A percentile compares a stretch with the other conserved stretches of the same genome.
Evolutionary conservation across 2,113 vertebrate genomes (phyloP).

Genomic region (Lagopus leucura): DNA sequence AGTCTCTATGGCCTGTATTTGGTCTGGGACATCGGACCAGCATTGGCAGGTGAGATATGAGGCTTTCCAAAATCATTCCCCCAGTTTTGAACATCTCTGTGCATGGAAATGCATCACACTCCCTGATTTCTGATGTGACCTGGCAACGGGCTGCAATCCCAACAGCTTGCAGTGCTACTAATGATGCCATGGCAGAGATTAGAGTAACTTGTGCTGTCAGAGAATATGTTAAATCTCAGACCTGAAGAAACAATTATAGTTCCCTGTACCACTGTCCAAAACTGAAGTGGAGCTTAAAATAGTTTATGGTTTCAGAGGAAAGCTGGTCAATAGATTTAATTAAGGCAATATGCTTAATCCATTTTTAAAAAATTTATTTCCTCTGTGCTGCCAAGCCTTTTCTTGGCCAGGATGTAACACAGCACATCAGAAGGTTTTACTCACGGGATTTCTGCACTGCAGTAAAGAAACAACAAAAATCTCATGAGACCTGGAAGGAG

Average conservation of each 20-base stretch:
- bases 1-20: neutral
- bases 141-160: neutral
- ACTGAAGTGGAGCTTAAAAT: neutral
- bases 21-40: neutral
- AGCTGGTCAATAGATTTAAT: conserved; percentile 37
- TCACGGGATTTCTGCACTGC: neutral
- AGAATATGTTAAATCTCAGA: neutral
- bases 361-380: neutral
- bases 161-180: neutral
- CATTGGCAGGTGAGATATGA: neutral
- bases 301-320: conserved; percentile 19
- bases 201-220: neutral
- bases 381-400: conserved; percentile 3
- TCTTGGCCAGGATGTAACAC: neutral
- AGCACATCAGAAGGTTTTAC: conserved; percentile 11
- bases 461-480: neutral
- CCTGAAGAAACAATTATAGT: neutral
- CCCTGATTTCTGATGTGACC: neutral
- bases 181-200: neutral
- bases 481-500: neutral
- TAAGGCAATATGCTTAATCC: conserved; percentile 9
- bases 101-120: neutral
- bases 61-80: neutral
- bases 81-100: neutral
- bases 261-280: neutral